These are phyloP conservation scores for Percina caprodes DNA, from an alignment of 2,113 vertebrate species.

Conservation along the genomic window DNA sequence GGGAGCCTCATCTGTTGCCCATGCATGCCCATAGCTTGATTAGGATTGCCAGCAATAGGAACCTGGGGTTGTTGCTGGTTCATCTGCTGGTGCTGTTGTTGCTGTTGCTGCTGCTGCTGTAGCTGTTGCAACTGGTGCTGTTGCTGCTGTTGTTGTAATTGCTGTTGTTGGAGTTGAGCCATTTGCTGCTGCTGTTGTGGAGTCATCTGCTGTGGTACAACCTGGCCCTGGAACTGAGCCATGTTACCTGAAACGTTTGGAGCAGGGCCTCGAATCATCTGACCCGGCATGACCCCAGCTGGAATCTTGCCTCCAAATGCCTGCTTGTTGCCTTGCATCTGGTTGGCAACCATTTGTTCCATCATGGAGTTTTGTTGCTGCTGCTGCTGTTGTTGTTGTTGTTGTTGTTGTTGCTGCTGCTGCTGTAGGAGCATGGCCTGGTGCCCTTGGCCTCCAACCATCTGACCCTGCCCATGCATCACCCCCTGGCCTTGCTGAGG, in stretches of 20 bases:
- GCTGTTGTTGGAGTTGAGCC: slow-evolving; percentile 89
- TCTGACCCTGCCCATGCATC: slow-evolving; percentile 94
- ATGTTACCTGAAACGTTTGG: slow-evolving; percentile 92
- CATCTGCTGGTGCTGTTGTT: slow-evolving; percentile 87
- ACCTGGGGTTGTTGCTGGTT: slow-evolving; percentile 86
- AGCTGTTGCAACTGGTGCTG: slow-evolving; percentile 81
- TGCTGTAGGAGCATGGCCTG: slow-evolving; percentile 91
- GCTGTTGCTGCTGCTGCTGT: slow-evolving; percentile 81
- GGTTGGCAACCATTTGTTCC: slow-evolving; percentile 97
- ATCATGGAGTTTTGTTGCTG: slow-evolving; percentile 94
- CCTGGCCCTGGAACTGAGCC: slow-evolving; percentile 91
- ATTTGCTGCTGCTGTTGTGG: slow-evolving; percentile 87
- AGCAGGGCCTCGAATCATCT: slow-evolving; percentile 95
- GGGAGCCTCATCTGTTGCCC: slow-evolving; percentile 92
- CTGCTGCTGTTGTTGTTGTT: slow-evolving; percentile 64
- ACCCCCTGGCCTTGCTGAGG: slow-evolving; percentile 94
- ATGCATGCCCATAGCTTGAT: slow-evolving; percentile 94
- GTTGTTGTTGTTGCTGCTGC: slow-evolving; percentile 72
- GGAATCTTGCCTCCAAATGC: slow-evolving; percentile 92
- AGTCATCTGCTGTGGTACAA: slow-evolving; percentile 85
- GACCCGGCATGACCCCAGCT: slow-evolving; percentile 90
- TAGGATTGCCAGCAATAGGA: slow-evolving; percentile 89
- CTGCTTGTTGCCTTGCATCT: slow-evolving; percentile 96
- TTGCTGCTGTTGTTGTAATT: slow-evolving; percentile 80
- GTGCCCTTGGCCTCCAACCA: slow-evolving; percentile 93